Conservation (phyloP, 2,113 vertebrate species). For the Natator depressus region DNA sequence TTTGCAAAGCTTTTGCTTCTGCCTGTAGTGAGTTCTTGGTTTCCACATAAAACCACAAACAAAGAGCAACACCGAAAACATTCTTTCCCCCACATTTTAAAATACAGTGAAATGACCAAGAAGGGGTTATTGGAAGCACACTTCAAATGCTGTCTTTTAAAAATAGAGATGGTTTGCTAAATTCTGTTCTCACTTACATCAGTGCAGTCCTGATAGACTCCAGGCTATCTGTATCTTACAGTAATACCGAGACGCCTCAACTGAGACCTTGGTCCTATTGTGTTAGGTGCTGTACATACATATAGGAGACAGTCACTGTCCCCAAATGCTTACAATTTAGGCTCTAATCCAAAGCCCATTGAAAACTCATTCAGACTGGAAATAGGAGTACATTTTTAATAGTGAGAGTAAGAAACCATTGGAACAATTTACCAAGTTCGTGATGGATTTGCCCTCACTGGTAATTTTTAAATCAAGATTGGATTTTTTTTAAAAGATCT, state of each 20-base stretch:
- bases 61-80: background rate
- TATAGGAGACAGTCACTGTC: background rate
- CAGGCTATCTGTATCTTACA: background rate
- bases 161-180: background rate
- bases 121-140: background rate
- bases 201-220: background rate
- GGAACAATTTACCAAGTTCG: background rate
- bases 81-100: background rate
- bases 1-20: background rate
- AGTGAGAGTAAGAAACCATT: background rate
- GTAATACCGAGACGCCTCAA: background rate
- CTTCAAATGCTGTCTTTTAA: background rate
- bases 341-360: background rate
- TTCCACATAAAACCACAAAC: background rate
- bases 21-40: background rate
- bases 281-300: background rate
- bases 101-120: background rate
- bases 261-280: background rate
- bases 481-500: background rate
- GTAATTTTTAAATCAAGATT: background rate
- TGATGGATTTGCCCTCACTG: background rate
- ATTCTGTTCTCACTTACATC: background rate
- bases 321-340: background rate
- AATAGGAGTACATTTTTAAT: background rate
- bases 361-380: background rate